A percentile compares a stretch with the other conserved stretches of the same genome.
Evolutionary conservation across 1,140 invertebrate genomes (phyloP).

Genomic region (Mycetomoellerius zeteki): DNA sequence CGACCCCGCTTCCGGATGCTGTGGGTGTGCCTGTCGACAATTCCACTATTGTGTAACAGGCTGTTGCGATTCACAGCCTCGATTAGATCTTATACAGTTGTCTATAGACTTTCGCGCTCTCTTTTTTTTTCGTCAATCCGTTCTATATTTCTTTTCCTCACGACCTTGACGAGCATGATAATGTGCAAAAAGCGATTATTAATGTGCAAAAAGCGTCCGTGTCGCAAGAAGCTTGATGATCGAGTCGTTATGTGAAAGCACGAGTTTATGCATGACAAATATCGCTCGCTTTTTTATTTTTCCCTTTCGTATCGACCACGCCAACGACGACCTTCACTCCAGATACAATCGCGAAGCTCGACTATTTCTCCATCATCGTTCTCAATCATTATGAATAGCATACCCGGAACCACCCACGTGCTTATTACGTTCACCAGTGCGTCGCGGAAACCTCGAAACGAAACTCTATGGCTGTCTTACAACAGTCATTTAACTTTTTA

Average conservation of each 20-base stretch:
- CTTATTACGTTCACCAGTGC: not conserved
- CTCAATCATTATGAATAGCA: not conserved
- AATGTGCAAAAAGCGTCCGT: no score
- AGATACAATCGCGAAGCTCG: constrained; percentile 21
- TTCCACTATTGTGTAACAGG: constrained; percentile 54
- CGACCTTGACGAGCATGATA: not conserved
- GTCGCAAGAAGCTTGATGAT: not conserved
- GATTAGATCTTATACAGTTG: constrained; percentile 17
- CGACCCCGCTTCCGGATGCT: constrained; percentile 61
- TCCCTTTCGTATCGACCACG: not conserved
- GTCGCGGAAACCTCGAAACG: constrained; percentile 3
- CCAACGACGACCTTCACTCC: constrained; percentile 12
- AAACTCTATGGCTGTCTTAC: not conserved
- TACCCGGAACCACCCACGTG: constrained; percentile 50
- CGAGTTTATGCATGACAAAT: not conserved
- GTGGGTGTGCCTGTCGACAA: constrained; percentile 44
- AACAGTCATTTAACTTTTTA: not conserved
- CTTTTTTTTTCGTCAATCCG: constrained; percentile 7
- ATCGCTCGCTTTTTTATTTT: constrained; percentile 14
- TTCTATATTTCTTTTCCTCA: constrained; percentile 5
- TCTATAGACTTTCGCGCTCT: not conserved
- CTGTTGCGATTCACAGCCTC: constrained; percentile 15
- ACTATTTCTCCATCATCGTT: constrained; percentile 12
- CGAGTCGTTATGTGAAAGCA: not conserved
- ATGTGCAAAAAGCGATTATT: not conserved